Percentiles rank a stretch among this genome's conserved stretches.
These are phyloP conservation scores for Epizoanthus rinbou DNA, from an alignment of 92 coral and sea anemone genomes.

Conservation along the genomic window DNA sequence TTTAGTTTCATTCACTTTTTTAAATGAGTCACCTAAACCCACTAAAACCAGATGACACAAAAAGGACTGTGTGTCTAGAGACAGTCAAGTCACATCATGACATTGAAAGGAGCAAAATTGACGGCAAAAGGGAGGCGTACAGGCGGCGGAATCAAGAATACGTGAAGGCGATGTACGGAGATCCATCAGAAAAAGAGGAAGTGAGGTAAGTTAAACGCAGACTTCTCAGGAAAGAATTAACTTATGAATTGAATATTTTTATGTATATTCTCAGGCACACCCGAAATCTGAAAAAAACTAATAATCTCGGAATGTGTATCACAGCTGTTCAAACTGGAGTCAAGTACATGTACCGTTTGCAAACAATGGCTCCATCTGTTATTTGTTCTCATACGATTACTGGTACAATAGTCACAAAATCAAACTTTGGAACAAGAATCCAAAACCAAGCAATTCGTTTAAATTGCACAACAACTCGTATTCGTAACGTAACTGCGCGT, in stretches of 20 bases:
- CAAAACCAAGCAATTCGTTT: too few species aligned
- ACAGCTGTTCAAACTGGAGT: conserved; percentile 29
- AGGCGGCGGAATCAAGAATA: conserved; percentile 60
- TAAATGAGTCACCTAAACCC: conserved; percentile 66
- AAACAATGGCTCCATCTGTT: background rate
- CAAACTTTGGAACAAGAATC: background rate
- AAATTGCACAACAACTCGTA: too few species aligned
- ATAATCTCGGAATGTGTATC: background rate
- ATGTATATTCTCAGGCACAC: background rate
- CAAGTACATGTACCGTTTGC: background rate
- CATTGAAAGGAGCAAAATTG: conserved; percentile 55
- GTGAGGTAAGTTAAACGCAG: conserved; percentile 53
- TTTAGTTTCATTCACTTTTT: background rate
- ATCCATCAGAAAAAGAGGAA: conserved; percentile 69
- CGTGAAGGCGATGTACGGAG: conserved; percentile 81
- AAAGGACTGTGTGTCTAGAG: conserved; percentile 68
- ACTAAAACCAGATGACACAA: conserved; percentile 53
- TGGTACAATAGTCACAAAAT: background rate
- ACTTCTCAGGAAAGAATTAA: background rate
- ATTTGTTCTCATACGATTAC: background rate
- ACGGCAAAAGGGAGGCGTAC: conserved; percentile 72
- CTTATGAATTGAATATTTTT: too few species aligned
- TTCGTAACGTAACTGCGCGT: too few species aligned
- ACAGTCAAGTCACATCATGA: conserved; percentile 56
- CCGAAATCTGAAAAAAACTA: background rate